phyloP scores from a whole-genome alignment of 2,113 vertebrate species.

The Rhodinocichla rosea region DNA sequence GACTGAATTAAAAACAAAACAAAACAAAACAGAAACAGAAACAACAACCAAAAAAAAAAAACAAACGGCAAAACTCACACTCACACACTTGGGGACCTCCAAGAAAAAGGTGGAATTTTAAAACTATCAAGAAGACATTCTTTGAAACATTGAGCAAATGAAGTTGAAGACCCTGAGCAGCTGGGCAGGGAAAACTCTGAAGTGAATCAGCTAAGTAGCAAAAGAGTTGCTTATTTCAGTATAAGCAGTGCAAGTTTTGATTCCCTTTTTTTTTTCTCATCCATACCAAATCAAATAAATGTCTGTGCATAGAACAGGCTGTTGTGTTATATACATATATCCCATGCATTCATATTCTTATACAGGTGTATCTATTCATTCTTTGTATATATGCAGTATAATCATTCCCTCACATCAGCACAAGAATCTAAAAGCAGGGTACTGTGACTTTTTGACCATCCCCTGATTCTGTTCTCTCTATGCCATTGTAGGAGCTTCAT shows the following conservation, averaged over 20 bases:
- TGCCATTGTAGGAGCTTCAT: accelerated
- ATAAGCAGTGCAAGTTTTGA: neutral
- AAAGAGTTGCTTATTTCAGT: neutral
- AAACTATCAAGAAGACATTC: neutral
- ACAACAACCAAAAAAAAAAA: neutral
- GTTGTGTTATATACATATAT: neutral
- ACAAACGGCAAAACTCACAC: too few relatives aligned
- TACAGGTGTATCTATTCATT: neutral
- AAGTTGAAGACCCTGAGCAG: neutral
- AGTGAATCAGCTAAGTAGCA: neutral
- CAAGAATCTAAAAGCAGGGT: neutral
- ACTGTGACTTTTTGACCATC: neutral
- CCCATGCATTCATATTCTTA: neutral
- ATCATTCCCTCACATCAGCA: neutral
- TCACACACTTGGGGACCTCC: neutral
- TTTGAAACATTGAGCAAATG: neutral
- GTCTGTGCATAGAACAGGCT: neutral
- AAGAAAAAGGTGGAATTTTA: neutral
- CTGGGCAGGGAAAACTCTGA: neutral
- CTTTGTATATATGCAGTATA: neutral
- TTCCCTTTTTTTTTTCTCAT: neutral
- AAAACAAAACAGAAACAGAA: neutral
- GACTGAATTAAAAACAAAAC: neutral
- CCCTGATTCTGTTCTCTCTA: neutral
- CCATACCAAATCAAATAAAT: neutral